Conservation (phyloP, 2,113 vertebrate genomes). For the Axis porcinus region DNA sequence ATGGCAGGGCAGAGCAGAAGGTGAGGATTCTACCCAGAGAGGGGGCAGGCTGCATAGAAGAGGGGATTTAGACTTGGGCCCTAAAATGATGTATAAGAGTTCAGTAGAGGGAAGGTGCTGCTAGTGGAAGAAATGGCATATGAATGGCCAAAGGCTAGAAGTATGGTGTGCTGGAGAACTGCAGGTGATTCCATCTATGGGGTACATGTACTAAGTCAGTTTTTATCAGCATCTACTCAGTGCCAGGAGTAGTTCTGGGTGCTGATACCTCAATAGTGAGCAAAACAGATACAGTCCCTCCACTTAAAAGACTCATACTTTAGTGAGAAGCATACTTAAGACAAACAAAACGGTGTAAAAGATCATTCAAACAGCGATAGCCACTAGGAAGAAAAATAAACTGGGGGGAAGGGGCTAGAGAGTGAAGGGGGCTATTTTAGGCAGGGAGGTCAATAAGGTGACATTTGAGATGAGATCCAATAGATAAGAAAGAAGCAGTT, state of each 20-base stretch:
- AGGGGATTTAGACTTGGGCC: neutral
- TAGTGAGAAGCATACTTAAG: neutral
- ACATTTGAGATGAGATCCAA: neutral
- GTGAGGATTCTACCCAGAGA: neutral
- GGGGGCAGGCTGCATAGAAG: neutral
- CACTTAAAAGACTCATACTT: neutral
- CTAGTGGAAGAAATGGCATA: neutral
- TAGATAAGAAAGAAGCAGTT: neutral
- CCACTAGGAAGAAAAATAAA: neutral
- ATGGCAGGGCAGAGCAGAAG: too few relatives aligned
- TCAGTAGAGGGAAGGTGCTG: neutral
- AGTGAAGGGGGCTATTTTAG: neutral
- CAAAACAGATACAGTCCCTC: neutral
- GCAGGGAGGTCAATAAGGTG: neutral
- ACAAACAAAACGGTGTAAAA: neutral
- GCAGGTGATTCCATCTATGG: neutral
- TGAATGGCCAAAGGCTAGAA: neutral
- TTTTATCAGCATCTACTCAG: neutral
- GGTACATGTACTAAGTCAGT: too few relatives aligned
- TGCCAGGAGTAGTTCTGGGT: neutral
- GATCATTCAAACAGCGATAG: neutral
- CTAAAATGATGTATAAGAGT: neutral
- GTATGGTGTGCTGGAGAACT: neutral
- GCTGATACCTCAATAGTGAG: neutral
- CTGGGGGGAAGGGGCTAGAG: neutral